Evolutionary conservation across 1,140 invertebrate genomes (phyloP).

Genomic region (Brachystomella parvula): DNA sequence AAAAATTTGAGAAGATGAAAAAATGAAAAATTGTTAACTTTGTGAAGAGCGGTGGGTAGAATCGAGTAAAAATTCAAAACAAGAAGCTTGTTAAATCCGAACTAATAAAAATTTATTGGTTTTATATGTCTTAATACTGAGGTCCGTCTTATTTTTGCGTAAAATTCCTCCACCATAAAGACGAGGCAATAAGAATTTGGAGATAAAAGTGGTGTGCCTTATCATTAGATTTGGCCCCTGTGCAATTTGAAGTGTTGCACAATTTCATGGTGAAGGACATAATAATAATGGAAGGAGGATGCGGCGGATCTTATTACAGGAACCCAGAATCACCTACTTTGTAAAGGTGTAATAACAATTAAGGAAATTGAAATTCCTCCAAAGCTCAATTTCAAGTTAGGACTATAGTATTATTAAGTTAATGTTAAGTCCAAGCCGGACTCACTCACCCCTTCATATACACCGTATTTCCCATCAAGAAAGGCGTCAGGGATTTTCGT

Average conservation of each 20-base stretch:
- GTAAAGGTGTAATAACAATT: not conserved
- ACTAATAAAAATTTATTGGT: too few relatives aligned
- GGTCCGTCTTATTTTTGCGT: not conserved
- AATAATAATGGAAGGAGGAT: not conserved
- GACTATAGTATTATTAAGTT: not conserved
- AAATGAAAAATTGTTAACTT: too few relatives aligned
- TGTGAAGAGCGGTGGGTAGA: too few relatives aligned
- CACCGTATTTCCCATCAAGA: not conserved
- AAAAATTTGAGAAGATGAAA: not conserved
- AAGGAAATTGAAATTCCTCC: not conserved
- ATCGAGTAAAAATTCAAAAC: too few relatives aligned
- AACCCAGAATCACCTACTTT: not conserved
- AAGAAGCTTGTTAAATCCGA: too few relatives aligned
- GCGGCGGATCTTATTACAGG: conserved; percentile 6
- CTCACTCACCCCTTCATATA: conserved; percentile 12
- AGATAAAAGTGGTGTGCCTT: too few relatives aligned
- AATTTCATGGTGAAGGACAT: not conserved
- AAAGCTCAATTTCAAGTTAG: not conserved
- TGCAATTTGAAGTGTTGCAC: conserved; percentile 6
- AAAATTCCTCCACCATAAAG: not conserved
- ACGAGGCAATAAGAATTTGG: not conserved
- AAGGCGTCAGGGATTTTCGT: conserved; percentile 6
- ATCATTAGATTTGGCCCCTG: not conserved
- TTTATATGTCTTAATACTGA: conserved; percentile 3
- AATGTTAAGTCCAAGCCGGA: not conserved